Conservation (phyloP, 2,888 invertebrate genomes). For the Eupithecia subumbrata region DNA sequence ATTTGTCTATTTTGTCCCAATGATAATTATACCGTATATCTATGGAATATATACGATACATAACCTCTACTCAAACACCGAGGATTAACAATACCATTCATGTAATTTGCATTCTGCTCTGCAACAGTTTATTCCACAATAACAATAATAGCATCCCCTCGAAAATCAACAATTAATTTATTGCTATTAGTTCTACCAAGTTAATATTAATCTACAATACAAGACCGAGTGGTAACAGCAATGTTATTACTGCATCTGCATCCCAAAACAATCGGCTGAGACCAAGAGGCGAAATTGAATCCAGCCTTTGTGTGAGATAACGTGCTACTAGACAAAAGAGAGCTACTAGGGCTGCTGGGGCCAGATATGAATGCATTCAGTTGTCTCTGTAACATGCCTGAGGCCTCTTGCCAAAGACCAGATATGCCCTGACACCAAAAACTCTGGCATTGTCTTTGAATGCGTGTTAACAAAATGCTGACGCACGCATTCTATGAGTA, state of each 20-base stretch:
- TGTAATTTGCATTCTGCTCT: neutral
- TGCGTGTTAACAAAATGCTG: no score
- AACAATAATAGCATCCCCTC: neutral
- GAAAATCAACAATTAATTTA: neutral
- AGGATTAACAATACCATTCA: neutral
- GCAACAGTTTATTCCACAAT: neutral
- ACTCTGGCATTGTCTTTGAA: no score
- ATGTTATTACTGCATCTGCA: constrained; percentile 2
- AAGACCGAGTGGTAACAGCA: neutral
- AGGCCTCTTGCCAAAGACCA: neutral
- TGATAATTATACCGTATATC: no score
- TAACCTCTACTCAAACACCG: neutral
- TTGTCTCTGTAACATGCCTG: neutral
- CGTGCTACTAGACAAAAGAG: constrained; percentile 35
- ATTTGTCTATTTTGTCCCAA: no score
- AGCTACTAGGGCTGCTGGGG: constrained; percentile 43
- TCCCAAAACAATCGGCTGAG: constrained; percentile 16
- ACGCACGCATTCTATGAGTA: no score
- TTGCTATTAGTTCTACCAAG: neutral
- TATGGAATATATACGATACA: neutral
- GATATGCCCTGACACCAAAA: no score
- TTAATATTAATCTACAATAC: neutral
- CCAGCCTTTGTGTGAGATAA: constrained; percentile 30
- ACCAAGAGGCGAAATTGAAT: constrained; percentile 36
- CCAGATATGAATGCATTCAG: constrained; percentile 54